Base-by-base conservation (phyloP, 1,140 invertebrate genomes). In the Zaprionus lachaisei region DNA sequence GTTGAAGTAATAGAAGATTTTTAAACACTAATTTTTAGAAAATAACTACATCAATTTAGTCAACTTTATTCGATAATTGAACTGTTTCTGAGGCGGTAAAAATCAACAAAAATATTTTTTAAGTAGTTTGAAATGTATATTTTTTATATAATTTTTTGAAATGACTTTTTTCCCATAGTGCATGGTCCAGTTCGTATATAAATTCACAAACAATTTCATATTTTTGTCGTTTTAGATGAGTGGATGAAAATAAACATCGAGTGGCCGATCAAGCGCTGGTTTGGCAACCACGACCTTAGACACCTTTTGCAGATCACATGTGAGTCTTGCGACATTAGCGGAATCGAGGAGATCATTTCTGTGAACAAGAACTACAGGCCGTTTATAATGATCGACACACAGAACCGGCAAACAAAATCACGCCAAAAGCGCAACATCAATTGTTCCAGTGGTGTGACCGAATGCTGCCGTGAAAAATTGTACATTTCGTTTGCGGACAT, bases 401-500 rank as follows among this genome's bases (percentile, higher is more conserved):
- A 95, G 93, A 77, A 94, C 80, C 85, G 95, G 58, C 91, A 89
- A 54, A 83, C 80, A 44, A 83, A 91, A 65, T 94, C 95, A 49
- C 93, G 96, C 1, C 94, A 94, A 1, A 95, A 95, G 61, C 93
- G 96, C 14, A 95, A 95, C 54, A 93, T 96, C 4, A 96, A 97
- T 81, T 97, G 97, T 83, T 92, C 94, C 0, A 94, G 95, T 9
- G 95, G 95, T 15, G 94, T 95, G 79, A 95, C 95, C 47, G 96
- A 97, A 79, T 98, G 97, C 91, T 98, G 97, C 83, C 93, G 97
- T 31, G 97, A 98, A 86, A 95, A 96, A 14, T 93, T 98, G 0
- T 96, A 96, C 80, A 95, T 98, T 15, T 96, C 95, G 71, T 98
- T 98, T 89, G 95, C 94, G 24, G 96, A 97, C 28, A 96, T 98